A percentile compares a stretch with the other conserved stretches of the same genome.
These are phyloP conservation scores for Ariopsis seemanni DNA, from an alignment of 2,113 vertebrate species.

Conservation along the genomic window DNA sequence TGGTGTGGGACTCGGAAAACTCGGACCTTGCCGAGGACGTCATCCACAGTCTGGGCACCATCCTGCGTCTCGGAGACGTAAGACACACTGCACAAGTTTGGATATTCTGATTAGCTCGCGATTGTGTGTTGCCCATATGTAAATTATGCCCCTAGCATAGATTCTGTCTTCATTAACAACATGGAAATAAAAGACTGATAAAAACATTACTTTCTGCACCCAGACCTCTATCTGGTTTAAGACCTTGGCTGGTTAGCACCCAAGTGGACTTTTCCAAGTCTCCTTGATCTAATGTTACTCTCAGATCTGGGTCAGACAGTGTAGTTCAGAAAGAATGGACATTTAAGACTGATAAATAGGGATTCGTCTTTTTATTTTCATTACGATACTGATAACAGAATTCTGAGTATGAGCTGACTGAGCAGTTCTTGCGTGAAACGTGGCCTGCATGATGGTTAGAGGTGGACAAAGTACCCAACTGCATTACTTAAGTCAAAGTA, in stretches of 20 bases:
- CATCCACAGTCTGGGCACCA: constrained; percentile 92
- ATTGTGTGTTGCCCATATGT: too few relatives aligned
- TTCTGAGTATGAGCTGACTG: not conserved
- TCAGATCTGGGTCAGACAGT: constrained; percentile 11
- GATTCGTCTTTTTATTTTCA: not conserved
- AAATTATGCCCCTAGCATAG: too few relatives aligned
- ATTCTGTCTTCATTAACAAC: too few relatives aligned
- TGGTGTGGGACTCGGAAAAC: constrained; percentile 96
- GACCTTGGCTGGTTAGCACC: not conserved
- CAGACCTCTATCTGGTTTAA: not conserved
- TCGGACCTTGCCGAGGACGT: constrained; percentile 95
- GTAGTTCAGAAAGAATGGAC: not conserved
- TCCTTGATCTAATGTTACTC: constrained; percentile 27
- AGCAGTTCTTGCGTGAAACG: not conserved
- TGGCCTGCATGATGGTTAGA: not conserved
- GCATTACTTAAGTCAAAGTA: too few relatives aligned
- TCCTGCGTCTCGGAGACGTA: constrained; percentile 91
- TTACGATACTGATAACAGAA: not conserved
- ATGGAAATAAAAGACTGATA: not conserved
- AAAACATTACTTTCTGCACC: not conserved
- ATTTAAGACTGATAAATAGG: not conserved
- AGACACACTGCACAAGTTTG: constrained; percentile 54
- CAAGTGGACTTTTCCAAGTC: not conserved
- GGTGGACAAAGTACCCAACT: too few relatives aligned
- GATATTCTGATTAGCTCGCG: not conserved